Evolutionary conservation across 2,113 vertebrate genomes (phyloP).

Genomic region (Vanacampus margaritifer): DNA sequence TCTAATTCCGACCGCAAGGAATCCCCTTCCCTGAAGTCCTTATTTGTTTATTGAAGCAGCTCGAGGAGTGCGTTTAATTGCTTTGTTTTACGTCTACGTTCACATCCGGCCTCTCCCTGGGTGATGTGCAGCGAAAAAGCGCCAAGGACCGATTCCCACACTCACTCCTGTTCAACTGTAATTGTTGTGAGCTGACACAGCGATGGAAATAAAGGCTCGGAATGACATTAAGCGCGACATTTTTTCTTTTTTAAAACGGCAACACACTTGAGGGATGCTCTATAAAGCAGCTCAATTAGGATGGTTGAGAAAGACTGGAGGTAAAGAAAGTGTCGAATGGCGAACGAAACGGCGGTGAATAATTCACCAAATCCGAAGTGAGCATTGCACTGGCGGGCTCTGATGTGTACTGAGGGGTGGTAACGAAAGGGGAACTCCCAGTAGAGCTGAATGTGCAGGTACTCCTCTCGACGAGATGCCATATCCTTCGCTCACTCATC

Average conservation of each 20-base stretch:
- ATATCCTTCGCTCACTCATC: constrained; percentile 63
- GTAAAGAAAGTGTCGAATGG: constrained; percentile 38
- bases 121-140: constrained; percentile 67
- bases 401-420: constrained; percentile 82
- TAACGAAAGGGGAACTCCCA: constrained; percentile 83
- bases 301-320: constrained; percentile 10
- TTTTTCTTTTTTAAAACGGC: neutral
- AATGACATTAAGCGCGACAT: constrained; percentile 14
- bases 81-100: constrained; percentile 71
- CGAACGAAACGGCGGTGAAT: constrained; percentile 82
- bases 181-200: constrained; percentile 65
- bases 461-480: constrained; percentile 86
- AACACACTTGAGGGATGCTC: neutral
- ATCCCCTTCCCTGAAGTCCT: constrained; percentile 58
- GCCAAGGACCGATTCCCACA: constrained; percentile 48
- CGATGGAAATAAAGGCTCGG: constrained; percentile 43
- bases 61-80: constrained; percentile 67
- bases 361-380: constrained; percentile 92
- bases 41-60: constrained; percentile 68
- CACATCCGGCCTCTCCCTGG: constrained; percentile 60
- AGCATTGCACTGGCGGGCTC: constrained; percentile 67
- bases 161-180: constrained; percentile 70
- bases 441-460: constrained; percentile 96
- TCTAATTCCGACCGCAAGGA: constrained; percentile 46
- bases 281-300: constrained; percentile 3